Conservation (phyloP, 1,140 invertebrate genomes). For the Cotesia vestalis region DNA sequence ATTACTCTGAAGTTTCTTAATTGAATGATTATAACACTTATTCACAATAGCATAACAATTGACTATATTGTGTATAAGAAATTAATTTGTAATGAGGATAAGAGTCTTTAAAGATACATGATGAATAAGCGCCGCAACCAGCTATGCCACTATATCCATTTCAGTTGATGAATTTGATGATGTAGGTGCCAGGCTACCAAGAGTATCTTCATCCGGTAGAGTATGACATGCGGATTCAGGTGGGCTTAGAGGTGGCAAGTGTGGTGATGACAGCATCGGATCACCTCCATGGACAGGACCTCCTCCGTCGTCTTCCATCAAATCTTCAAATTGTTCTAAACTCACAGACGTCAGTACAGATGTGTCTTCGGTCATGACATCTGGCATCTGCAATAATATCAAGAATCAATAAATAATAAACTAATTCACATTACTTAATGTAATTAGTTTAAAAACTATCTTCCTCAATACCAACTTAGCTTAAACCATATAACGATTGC, state of each 20-base stretch:
- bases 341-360: slow-evolving; percentile 63
- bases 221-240: slow-evolving; percentile 57
- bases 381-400: slow-evolving; percentile 64
- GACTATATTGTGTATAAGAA: not conserved
- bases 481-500: no score
- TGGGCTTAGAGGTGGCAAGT: slow-evolving; percentile 62
- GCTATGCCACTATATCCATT: slow-evolving; percentile 65
- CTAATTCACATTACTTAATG: no score
- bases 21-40: not conserved
- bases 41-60: not conserved
- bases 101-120: slow-evolving; percentile 21
- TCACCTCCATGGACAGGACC: slow-evolving; percentile 73
- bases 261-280: slow-evolving; percentile 73
- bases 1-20: not conserved
- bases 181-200: slow-evolving; percentile 60
- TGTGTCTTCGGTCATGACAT: slow-evolving; percentile 66
- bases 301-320: slow-evolving; percentile 83
- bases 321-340: slow-evolving; percentile 78
- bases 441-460: no score
- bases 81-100: not conserved
- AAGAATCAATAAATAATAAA: no score
- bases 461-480: no score
- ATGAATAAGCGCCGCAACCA: slow-evolving; percentile 28
- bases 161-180: slow-evolving; percentile 61
- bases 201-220: slow-evolving; percentile 60